Evolutionary conservation across 2,888 invertebrate genomes (phyloP), one percentile per base, ranked within the genome.

Genomic region (Achlya flavicornis): DNA sequence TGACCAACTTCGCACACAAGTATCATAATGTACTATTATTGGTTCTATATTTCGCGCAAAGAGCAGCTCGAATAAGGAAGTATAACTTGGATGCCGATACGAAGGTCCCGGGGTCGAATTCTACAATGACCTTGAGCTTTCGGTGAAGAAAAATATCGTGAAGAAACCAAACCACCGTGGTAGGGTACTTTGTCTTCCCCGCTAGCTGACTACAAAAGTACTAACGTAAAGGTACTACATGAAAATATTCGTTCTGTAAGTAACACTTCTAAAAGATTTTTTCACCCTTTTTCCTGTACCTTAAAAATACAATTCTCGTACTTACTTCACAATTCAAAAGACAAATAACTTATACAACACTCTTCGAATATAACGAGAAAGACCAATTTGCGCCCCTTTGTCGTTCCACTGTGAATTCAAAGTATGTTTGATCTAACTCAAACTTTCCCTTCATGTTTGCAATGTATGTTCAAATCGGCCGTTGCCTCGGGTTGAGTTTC

Each of bases 321-420:
- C 64, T 68, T 74, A 70, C 76, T 80, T 62, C 63, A 65, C 35
- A 77, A 78, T 76, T 76, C 70, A 77, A 78, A 78, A 78, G 77
- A 78, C 78, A 80, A 78, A 81, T 72, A 81, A 74, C 76, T 78
- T 78, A 76, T 69, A 72, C 72, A 64, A 68, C 67, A 69, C 65
- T 60, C n/a, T 60, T 68, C 68, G 63, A 74, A 74, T n/a, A 53
- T 72, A 72, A 72, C 64, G 43, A 66, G 69, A 72, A 76, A 78
- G 76, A 76, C 76, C 79, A 80, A 77, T 77, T 75, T 75, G 68
- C 81, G 70, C 80, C 70, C 80, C 76, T 81, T 83, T 82, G 82
- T 82, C 71, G 76, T 57, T 59, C 35, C 59, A 38, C 33, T 12
- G 32, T 64, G 72, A 74, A 76, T 71, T 74, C 75, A 74, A 77